phyloP scores from a whole-genome alignment of 2,888 invertebrate species.

The Drosophila affinis region DNA sequence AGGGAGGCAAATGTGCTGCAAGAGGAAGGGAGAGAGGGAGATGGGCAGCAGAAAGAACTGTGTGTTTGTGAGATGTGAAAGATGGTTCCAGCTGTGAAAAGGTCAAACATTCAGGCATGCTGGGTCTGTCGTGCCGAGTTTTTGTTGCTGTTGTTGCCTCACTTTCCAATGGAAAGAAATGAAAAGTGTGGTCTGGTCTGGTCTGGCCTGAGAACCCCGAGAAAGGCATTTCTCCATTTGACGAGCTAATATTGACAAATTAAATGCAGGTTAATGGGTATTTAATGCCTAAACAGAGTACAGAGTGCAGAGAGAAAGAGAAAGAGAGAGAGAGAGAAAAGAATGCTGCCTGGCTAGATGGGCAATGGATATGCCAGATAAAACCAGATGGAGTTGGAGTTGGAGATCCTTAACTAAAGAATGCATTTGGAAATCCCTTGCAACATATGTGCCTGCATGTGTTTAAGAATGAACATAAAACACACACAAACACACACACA shows the following conservation, averaged over 20 bases:
- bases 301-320: not conserved
- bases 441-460: slow-evolving; percentile 60
- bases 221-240: slow-evolving; percentile 47
- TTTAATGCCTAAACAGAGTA: slow-evolving; percentile 58
- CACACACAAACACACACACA: slow-evolving; percentile 22
- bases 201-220: slow-evolving; percentile 64
- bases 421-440: slow-evolving; percentile 1
- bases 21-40: slow-evolving; percentile 32
- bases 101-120: slow-evolving; percentile 66
- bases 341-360: not conserved
- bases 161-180: slow-evolving; percentile 73
- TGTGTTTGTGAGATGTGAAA: slow-evolving; percentile 54
- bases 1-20: slow-evolving; percentile 13
- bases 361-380: not conserved
- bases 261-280: slow-evolving; percentile 76
- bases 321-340: not conserved
- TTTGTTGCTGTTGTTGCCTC: slow-evolving; percentile 55
- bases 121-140: slow-evolving; percentile 67
- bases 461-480: slow-evolving; percentile 49
- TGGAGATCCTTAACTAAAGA: not conserved
- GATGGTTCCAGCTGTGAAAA: slow-evolving; percentile 76
- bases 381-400: not conserved
- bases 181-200: slow-evolving; percentile 60
- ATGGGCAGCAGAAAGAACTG: slow-evolving; percentile 25
- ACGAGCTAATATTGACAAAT: slow-evolving; percentile 76